A percentile compares a stretch with the other conserved stretches of the same genome.
Evolutionary conservation across 1,140 invertebrate genomes (phyloP).

Genomic region (Philotrypesis tridentata): DNA sequence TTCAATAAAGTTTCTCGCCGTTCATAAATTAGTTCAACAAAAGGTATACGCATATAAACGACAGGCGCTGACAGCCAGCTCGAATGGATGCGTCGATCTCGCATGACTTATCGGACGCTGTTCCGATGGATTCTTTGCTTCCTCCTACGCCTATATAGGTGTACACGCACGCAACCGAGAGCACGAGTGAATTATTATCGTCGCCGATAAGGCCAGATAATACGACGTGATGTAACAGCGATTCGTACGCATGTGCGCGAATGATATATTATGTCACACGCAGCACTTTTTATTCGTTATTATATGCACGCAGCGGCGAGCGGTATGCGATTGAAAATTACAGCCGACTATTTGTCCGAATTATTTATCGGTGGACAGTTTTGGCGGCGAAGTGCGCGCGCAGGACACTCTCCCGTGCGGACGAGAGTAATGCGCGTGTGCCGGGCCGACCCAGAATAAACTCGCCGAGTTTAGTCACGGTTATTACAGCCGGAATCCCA

Average conservation of each 20-base stretch:
- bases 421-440: too few species aligned
- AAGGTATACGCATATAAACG: neutral
- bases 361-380: neutral
- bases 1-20: too few species aligned
- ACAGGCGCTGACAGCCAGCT: neutral
- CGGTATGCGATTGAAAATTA: neutral
- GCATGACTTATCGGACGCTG: neutral
- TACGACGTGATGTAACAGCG: neutral
- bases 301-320: neutral
- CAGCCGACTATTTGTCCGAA: neutral
- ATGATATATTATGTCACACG: neutral
- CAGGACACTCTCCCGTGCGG: too few species aligned
- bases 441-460: neutral
- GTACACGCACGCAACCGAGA: neutral
- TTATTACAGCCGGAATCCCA: neutral
- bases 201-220: neutral
- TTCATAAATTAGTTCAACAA: neutral
- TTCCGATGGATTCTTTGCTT: neutral
- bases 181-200: neutral
- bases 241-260: too few species aligned
- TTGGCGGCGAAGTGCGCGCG: too few species aligned
- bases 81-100: neutral
- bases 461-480: neutral
- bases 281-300: neutral
- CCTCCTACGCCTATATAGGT: too few species aligned